Conservation (phyloP, 2,888 invertebrate species). For the Plagodis dolabraria region DNA sequence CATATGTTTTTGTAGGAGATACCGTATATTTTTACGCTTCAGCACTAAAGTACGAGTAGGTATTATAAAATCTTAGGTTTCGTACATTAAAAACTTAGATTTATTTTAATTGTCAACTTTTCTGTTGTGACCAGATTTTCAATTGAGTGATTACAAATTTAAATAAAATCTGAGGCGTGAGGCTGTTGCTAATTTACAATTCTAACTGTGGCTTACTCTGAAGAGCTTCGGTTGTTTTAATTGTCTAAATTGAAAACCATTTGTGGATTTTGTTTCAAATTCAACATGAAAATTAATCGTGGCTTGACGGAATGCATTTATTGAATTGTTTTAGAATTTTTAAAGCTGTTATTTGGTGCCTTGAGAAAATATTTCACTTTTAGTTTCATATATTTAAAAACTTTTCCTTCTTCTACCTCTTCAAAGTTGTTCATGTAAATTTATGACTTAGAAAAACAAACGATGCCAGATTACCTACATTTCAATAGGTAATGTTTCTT, state of each 20-base stretch:
- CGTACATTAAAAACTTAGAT: too few relatives aligned
- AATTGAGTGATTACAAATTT: slow-evolving; percentile 47
- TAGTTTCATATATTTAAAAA: too few relatives aligned
- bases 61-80: slow-evolving; percentile 15
- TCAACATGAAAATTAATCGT: slow-evolving; percentile 6
- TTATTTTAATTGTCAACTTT: slow-evolving; percentile 14
- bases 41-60: slow-evolving; percentile 15
- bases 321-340: slow-evolving; percentile 14
- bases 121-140: slow-evolving; percentile 43
- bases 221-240: slow-evolving; percentile 43
- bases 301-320: slow-evolving; percentile 14
- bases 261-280: slow-evolving; percentile 36
- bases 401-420: too few relatives aligned
- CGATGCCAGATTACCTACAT: too few relatives aligned
- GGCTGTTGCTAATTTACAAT: slow-evolving; percentile 56
- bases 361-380: too few relatives aligned
- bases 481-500: too few relatives aligned
- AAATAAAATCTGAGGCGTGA: slow-evolving; percentile 46
- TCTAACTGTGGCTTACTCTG: slow-evolving; percentile 49
- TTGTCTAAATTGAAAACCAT: slow-evolving; percentile 52
- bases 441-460: too few relatives aligned
- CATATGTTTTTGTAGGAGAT: too few relatives aligned
- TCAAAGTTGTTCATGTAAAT: too few relatives aligned
- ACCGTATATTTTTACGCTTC: slow-evolving; percentile 2
- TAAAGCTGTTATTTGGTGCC: neutral